phyloP scores from a whole-genome alignment of 2,888 invertebrate species.

The Drosophila nigricruria region DNA sequence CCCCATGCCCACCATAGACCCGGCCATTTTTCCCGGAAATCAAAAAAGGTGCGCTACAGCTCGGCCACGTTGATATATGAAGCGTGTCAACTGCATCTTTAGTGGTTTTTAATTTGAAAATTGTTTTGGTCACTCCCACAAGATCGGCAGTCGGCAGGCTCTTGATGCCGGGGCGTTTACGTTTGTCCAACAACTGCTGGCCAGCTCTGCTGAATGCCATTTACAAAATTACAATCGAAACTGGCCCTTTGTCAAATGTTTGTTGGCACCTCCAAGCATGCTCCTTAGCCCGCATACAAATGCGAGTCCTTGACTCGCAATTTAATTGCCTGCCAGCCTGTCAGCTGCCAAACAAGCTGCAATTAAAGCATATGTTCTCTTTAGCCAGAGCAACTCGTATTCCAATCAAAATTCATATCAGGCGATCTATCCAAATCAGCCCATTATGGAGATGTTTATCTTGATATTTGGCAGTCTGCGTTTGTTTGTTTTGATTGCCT shows the following conservation, averaged over 20 bases:
- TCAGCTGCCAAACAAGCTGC: constrained; percentile 56
- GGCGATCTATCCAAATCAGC: constrained; percentile 63
- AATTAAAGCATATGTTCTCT: constrained; percentile 74
- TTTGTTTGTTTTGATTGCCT: constrained; percentile 56
- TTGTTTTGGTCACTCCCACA: constrained; percentile 69
- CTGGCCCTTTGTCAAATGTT: constrained; percentile 41
- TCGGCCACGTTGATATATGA: constrained; percentile 69
- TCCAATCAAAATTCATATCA: constrained; percentile 33
- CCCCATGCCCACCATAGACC: constrained; percentile 44
- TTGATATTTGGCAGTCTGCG: constrained; percentile 57
- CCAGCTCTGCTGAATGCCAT: constrained; percentile 17
- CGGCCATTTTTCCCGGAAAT: constrained; percentile 73
- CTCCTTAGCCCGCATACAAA: constrained; percentile 54
- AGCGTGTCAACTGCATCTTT: constrained; percentile 80
- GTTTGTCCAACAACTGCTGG: constrained; percentile 74
- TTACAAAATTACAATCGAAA: constrained; percentile 11
- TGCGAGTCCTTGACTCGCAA: constrained; percentile 47
- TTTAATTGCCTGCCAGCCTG: constrained; percentile 51
- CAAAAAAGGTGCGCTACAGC: constrained; percentile 63
- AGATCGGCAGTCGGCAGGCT: background rate
- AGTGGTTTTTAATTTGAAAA: constrained; percentile 81
- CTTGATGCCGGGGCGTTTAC: constrained; percentile 41
- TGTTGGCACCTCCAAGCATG: constrained; percentile 63
- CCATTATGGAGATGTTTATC: constrained; percentile 83
- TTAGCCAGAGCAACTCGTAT: constrained; percentile 3